A percentile compares a stretch with the other conserved stretches of the same genome.
Conservation (phyloP, 35 echinoderm and acorn worm species). For the Apostichopus parvimensis region DNA sequence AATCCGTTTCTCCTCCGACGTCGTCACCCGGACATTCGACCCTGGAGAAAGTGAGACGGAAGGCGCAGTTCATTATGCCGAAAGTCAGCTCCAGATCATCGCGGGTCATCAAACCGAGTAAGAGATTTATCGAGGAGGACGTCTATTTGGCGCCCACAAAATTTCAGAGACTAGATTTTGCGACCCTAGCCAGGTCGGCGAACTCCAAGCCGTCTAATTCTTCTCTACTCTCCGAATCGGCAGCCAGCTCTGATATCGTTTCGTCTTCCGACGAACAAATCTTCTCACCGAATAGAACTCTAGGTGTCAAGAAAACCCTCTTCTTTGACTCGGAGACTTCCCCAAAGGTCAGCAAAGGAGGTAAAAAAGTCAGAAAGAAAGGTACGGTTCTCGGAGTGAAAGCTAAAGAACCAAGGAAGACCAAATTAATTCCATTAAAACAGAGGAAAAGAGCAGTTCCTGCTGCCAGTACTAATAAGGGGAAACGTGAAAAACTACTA, state of each 20-base stretch:
- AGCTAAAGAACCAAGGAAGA: neutral
- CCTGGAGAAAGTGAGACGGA: constrained; percentile 1
- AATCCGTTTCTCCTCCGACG: neutral
- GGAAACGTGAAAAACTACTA: neutral
- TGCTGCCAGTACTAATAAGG: neutral
- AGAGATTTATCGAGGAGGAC: constrained; percentile 81
- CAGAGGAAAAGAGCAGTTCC: neutral
- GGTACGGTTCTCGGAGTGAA: neutral
- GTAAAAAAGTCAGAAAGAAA: neutral
- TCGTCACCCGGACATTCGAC: neutral
- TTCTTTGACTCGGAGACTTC: neutral
- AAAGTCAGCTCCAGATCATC: constrained; percentile 84
- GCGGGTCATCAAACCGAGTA: constrained; percentile 86
- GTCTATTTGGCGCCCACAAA: constrained; percentile 34
- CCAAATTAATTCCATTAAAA: neutral
- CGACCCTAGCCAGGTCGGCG: constrained; percentile 38
- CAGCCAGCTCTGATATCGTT: constrained; percentile 13
- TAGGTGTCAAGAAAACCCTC: constrained; percentile 17
- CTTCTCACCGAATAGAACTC: constrained; percentile 1
- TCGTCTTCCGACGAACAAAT: constrained; percentile 30
- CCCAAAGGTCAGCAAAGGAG: neutral
- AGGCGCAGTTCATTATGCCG: constrained; percentile 71
- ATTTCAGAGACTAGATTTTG: constrained; percentile 32
- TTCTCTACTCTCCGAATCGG: neutral
- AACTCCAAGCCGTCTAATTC: constrained; percentile 15